Base-by-base conservation (phyloP, 1,140 invertebrate genomes). In the Trachymyrmex cornetzi region DNA sequence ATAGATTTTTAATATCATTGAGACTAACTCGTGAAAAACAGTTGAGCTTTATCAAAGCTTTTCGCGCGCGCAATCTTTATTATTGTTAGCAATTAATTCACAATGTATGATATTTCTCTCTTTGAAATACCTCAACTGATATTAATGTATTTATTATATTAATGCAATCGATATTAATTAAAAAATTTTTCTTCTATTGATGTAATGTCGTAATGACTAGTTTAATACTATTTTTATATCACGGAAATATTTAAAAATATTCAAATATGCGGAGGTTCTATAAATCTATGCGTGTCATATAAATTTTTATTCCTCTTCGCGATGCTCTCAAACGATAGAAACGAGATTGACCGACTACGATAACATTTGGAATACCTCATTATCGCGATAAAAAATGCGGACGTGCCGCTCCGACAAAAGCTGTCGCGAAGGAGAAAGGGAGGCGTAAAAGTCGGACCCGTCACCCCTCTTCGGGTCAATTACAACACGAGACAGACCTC, bases 361-460 rank as follows among this genome's bases (percentile, higher is more conserved):
- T 67, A 79, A 80, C 75, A 85, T 63, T 85, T 79, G 48, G 84
- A 77, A 50, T 66, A 67, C 44, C 84, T 86, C 61, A 77, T 86
- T 87, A 87, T 27, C 22, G 7, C 61, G 61, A 67, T 53, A 79
- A 67, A 85, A 79, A 79, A 79, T 77, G 59, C 74, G 75, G 24
- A 85, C 80, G 69, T 85, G 63, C 63, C 53, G 44, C 44, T 57
- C 82, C 63, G 82, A 88, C 77, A 79, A 59, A 67, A 88, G 80
- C 86, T 72, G 66, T 66, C 66, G 53, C 9, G 50, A 53, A 34
- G 67, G 48, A 24, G 34, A 44, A 53, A 19, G 72, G 63, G 63
- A 69, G 64, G 19, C 34, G 50, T 77, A 50, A 77, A 77, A 74
- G 48, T 77, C 50, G 72, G 53, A 48, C 72, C 61, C 69, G 77